Evolutionary conservation across 2,113 vertebrate genomes (phyloP).

Genomic region (Ptychochromis oligacanthus): DNA sequence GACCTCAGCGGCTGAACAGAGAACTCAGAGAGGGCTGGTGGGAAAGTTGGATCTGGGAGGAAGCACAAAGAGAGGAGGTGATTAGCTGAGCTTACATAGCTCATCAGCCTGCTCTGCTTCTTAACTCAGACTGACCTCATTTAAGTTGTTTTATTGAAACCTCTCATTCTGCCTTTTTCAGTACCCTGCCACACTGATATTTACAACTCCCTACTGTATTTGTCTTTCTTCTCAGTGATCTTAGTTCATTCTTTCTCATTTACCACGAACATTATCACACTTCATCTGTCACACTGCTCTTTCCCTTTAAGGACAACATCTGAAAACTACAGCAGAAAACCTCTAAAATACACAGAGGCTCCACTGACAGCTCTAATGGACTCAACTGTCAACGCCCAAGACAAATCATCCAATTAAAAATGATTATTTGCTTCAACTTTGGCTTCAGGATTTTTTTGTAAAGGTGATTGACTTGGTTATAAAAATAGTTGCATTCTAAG

Average conservation of each 20-base stretch:
- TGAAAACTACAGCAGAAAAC: neutral
- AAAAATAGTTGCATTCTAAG: too few relatives aligned
- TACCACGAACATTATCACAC: neutral
- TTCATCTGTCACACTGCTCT: neutral
- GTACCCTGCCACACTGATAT: neutral
- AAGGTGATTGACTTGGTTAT: too few relatives aligned
- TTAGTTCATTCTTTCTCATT: neutral
- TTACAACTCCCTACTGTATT: neutral
- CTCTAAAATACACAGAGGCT: neutral
- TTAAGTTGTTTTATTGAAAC: neutral
- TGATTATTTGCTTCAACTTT: neutral
- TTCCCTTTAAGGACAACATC: neutral
- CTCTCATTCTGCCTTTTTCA: neutral
- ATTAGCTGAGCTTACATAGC: slow-evolving; percentile 21
- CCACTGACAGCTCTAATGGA: neutral
- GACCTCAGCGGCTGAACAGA: neutral
- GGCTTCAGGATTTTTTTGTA: neutral
- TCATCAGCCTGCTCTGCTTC: slow-evolving; percentile 10
- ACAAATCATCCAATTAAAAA: neutral
- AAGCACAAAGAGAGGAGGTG: slow-evolving; percentile 14
- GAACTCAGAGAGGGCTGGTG: neutral
- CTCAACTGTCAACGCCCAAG: neutral
- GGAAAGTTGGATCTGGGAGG: slow-evolving; percentile 11
- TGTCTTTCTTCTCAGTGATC: neutral
- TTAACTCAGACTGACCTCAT: slow-evolving; percentile 15